Percentiles rank a stretch among this genome's conserved stretches.
Evolutionary conservation across 1,140 invertebrate genomes (phyloP).

Genomic region (Papilio machaon): DNA sequence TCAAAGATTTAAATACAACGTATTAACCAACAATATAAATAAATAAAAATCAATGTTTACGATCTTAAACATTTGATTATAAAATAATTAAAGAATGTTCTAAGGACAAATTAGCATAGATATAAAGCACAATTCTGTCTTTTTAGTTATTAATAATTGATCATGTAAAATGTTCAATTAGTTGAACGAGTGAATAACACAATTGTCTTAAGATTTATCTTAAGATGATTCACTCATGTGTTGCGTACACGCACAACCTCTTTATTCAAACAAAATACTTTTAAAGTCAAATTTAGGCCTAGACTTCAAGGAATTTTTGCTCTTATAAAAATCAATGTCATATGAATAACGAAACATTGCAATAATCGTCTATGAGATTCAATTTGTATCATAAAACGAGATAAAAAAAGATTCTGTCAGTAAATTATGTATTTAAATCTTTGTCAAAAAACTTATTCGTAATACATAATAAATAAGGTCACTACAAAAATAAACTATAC

Average conservation of each 20-base stretch:
- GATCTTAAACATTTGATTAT: too few relatives aligned
- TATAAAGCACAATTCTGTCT: too few relatives aligned
- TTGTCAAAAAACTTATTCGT: conserved; percentile 17
- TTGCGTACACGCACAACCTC: background rate
- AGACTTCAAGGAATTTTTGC: too few relatives aligned
- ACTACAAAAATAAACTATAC: conserved; percentile 36
- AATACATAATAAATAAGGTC: conserved; percentile 37
- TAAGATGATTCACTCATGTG: background rate
- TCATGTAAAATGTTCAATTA: background rate
- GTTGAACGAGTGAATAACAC: background rate
- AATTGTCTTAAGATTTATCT: background rate
- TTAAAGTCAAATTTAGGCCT: background rate
- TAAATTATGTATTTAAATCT: background rate
- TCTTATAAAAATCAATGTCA: background rate
- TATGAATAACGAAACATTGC: background rate
- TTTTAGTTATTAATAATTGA: too few relatives aligned
- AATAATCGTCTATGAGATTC: background rate
- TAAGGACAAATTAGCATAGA: too few relatives aligned
- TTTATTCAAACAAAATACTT: background rate
- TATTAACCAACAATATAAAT: too few relatives aligned
- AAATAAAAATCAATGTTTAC: too few relatives aligned
- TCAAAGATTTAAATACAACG: conserved; percentile 17
- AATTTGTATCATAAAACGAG: background rate
- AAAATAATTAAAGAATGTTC: too few relatives aligned
- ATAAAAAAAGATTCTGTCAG: background rate